Evolutionary conservation across 64 coral and sea anemone species (phyloP).

Genomic region (Pachyseris speciosa): DNA sequence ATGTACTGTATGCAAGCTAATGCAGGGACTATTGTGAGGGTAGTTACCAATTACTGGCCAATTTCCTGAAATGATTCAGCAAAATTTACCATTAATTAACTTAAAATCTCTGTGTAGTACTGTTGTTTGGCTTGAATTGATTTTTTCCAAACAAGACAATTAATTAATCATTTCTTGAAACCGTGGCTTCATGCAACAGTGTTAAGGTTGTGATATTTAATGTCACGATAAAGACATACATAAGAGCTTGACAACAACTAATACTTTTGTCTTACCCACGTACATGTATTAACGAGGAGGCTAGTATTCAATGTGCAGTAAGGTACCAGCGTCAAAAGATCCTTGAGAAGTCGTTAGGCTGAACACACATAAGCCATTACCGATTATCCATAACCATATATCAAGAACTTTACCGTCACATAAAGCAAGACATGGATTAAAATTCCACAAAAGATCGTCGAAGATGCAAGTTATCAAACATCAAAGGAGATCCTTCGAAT

Average conservation of each 20-base stretch:
- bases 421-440: too few relatives aligned
- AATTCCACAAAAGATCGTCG: too few relatives aligned
- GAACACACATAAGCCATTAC: neutral
- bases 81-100: too few relatives aligned
- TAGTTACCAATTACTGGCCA: too few relatives aligned
- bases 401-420: neutral
- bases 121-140: neutral
- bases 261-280: neutral
- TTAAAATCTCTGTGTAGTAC: neutral
- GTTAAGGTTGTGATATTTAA: neutral
- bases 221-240: neutral
- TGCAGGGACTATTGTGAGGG: too few relatives aligned
- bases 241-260: too few relatives aligned
- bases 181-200: neutral
- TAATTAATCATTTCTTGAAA: neutral
- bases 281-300: neutral
- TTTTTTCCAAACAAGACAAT: neutral
- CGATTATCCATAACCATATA: neutral
- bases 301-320: neutral
- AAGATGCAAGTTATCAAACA: neutral
- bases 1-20: too few relatives aligned
- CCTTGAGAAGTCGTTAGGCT: neutral
- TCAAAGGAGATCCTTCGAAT: neutral
- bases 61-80: too few relatives aligned
- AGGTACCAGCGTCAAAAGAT: neutral